These are phyloP conservation scores for Crossaster papposus DNA, from an alignment of 53 echinoderm and acorn worm genomes.

Conservation along the genomic window DNA sequence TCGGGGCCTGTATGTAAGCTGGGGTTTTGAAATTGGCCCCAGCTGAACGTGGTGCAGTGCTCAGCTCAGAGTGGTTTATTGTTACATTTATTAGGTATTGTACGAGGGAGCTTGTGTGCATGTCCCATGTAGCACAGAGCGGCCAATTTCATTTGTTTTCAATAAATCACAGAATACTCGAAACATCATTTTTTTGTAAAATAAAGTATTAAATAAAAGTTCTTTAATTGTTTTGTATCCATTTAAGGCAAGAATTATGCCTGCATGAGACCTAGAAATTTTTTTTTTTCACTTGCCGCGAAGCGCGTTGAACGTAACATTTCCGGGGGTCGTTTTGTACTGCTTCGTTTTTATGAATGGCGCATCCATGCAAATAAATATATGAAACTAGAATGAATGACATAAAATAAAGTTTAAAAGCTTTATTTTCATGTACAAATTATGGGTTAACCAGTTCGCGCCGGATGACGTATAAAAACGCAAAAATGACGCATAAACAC, in stretches of 20 bases:
- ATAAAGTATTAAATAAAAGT: not conserved
- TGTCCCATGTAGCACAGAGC: not conserved
- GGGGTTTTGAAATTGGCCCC: too few species aligned
- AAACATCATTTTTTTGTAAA: not conserved
- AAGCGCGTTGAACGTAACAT: not conserved
- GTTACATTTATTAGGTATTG: not conserved
- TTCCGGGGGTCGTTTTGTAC: not conserved
- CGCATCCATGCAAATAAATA: not conserved
- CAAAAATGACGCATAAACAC: too few species aligned
- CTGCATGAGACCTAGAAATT: not conserved
- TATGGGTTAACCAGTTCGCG: too few species aligned
- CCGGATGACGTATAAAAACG: too few species aligned
- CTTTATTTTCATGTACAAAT: constrained; percentile 20
- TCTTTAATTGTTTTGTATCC: not conserved
- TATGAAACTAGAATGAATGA: not conserved
- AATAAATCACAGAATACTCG: not conserved
- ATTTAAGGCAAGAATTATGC: too few species aligned
- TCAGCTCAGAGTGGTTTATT: too few species aligned
- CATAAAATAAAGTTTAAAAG: constrained; percentile 19
- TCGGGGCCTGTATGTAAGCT: too few species aligned
- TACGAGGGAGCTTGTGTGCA: not conserved
- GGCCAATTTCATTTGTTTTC: not conserved
- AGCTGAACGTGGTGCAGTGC: too few species aligned
- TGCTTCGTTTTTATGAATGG: constrained; percentile 33
- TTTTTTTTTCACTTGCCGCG: not conserved